These are phyloP conservation scores for Imbricaverruca yamaguchii DNA, from an alignment of 2,888 invertebrate genomes.

Conservation along the genomic window DNA sequence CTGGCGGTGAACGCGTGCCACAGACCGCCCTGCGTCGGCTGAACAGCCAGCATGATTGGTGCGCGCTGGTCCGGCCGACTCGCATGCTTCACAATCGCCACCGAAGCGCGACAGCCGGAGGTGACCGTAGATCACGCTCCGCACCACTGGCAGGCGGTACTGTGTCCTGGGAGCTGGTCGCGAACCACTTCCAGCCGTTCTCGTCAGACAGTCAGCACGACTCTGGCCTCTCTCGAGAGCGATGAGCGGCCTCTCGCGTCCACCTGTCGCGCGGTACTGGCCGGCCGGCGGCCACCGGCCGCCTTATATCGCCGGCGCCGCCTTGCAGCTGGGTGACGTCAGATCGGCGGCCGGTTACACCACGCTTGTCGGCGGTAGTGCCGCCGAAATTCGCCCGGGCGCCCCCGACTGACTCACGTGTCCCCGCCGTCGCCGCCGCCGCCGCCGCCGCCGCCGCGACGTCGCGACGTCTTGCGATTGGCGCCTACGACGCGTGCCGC, in stretches of 20 bases:
- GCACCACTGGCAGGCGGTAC: neutral
- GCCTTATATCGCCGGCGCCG: neutral
- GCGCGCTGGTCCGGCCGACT: neutral
- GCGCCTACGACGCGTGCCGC: neutral
- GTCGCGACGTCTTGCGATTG: neutral
- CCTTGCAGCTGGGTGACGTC: neutral
- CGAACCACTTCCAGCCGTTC: too few species aligned
- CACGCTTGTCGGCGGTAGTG: neutral
- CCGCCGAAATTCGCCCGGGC: neutral
- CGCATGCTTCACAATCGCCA: conserved; percentile 10
- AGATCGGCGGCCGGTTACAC: conserved; percentile 10
- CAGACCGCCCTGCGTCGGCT: neutral
- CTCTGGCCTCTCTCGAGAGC: too few species aligned
- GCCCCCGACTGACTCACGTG: neutral
- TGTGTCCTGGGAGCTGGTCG: too few species aligned
- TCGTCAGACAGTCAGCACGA: too few species aligned
- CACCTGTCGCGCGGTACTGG: neutral
- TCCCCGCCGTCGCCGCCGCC: neutral
- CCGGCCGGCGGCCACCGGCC: neutral
- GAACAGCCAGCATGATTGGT: neutral
- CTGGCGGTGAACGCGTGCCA: neutral
- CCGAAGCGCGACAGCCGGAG: neutral
- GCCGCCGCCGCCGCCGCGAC: neutral
- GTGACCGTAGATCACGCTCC: neutral
- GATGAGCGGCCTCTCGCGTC: neutral